Evolutionary conservation across 2,797 vertebrate genomes (phyloP), one percentile per base, ranked within the genome.

Genomic region (Poeciliopsis gracilis): DNA sequence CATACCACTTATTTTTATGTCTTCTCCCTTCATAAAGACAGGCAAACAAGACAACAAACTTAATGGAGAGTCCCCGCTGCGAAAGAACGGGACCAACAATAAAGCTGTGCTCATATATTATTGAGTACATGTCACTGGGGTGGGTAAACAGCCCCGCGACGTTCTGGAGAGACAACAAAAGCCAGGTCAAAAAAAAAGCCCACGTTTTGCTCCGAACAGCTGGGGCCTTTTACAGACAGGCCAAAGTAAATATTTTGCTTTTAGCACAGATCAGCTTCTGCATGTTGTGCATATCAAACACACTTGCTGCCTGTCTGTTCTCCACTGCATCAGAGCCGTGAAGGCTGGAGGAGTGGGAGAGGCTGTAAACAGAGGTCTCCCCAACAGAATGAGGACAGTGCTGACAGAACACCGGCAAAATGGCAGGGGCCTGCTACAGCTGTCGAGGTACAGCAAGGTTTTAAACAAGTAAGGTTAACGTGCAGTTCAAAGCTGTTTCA

Each of bases 121-220:
- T 95, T 95, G 90, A 93, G 82, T 78, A 92, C 89, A 91, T 89
- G 92, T 92, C 91, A 93, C 90, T 78, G 80, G 79, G 88, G 75
- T 85, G 87, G 89, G 89, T 94, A 94, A 95, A 95, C 90, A 93
- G 86, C 82, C 77, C 83, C 87, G 51, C 84, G 83, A 87, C 90
- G 91, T 93, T 91, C 87, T 92, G 90, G 90, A 91, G 87, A 86
- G 89, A 94, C 90, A 94, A 95, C 94, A 94, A 95, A 51, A 95
- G 94, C 88, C 78, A 41, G 82, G 86, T 87, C 84, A 43, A 36
- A 69, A 25, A 69, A 88, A 88, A 88, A 88, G 79, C 72, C 61
- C 83, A 83, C 85, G 78, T 87, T 91, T 92, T 82, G 83, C 80
- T 79, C 77, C 38, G 91, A 88, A 92, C 93, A 83, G 91, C 89